A percentile compares a stretch with the other conserved stretches of the same genome.
Conservation (phyloP, 2,797 vertebrate genomes). For the Pogoniulus pusillus region DNA sequence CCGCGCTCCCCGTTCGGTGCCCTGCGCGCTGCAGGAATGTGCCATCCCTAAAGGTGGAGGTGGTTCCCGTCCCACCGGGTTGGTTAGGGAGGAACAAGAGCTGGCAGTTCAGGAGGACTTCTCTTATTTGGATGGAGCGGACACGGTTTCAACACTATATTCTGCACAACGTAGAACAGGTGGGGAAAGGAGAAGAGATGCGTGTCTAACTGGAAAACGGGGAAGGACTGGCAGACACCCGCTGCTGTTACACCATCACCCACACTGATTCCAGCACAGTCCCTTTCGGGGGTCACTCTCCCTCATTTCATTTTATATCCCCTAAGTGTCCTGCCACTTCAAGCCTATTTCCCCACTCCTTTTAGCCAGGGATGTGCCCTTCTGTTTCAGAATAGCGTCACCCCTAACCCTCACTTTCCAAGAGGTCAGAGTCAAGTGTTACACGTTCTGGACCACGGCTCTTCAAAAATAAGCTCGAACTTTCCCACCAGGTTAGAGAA, state of each 20-base stretch:
- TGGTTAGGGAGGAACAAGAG: neutral
- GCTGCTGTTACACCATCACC: neutral
- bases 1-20: neutral
- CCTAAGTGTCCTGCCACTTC: neutral
- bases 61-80: neutral
- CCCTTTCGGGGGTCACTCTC: neutral
- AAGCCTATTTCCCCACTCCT: neutral
- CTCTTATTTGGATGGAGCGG: neutral
- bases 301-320: neutral
- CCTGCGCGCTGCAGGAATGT: neutral
- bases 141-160: neutral
- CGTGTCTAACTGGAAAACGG: rapidly evolving
- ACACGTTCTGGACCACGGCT: neutral
- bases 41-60: neutral
- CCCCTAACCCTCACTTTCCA: neutral
- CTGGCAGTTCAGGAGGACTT: neutral
- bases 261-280: neutral
- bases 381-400: neutral
- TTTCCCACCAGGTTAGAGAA: neutral
- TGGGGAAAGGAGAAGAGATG: neutral
- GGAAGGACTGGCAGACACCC: neutral
- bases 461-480: neutral
- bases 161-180: neutral
- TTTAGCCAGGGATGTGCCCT: neutral
- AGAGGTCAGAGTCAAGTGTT: neutral